A percentile compares a stretch with the other conserved stretches of the same genome.
Evolutionary conservation across 2,888 invertebrate genomes (phyloP).

Genomic region (Bellardia pandia): DNA sequence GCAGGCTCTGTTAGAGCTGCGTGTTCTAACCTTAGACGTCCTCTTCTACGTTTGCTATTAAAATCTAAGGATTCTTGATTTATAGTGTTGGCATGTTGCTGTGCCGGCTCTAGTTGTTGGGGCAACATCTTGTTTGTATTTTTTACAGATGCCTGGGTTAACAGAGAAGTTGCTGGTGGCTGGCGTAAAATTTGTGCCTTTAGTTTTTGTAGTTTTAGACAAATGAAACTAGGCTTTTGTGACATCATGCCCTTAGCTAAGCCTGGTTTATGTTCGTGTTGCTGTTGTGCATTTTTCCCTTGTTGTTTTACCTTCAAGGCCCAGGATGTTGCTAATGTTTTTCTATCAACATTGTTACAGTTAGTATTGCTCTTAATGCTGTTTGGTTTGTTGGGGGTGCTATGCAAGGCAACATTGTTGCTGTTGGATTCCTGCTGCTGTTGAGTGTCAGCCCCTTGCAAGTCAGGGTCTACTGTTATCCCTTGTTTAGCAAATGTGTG

Average conservation of each 20-base stretch:
- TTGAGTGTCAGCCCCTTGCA: constrained; percentile 11
- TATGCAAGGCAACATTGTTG: constrained; percentile 68
- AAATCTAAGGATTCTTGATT: constrained; percentile 76
- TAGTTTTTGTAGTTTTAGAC: constrained; percentile 30
- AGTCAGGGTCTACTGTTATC: constrained; percentile 61
- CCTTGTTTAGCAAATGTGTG: constrained; percentile 30
- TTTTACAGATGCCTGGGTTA: constrained; percentile 34
- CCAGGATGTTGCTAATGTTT: constrained; percentile 53
- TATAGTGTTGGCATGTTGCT: constrained; percentile 39
- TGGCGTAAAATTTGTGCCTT: constrained; percentile 66
- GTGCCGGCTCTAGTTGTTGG: constrained; percentile 21
- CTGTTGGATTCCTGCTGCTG: constrained; percentile 16
- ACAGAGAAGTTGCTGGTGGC: constrained; percentile 48
- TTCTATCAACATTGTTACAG: constrained; percentile 28
- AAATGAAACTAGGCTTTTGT: constrained; percentile 34
- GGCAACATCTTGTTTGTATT: constrained; percentile 71
- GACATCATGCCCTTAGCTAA: constrained; percentile 27
- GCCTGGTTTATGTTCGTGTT: constrained; percentile 27
- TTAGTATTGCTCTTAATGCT: constrained; percentile 47
- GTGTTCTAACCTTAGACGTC: constrained; percentile 81
- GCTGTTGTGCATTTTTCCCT: constrained; percentile 55
- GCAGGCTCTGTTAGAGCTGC: constrained; percentile 38
- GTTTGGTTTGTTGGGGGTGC: constrained; percentile 42
- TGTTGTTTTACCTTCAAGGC: constrained; percentile 31
- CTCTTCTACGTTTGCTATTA: constrained; percentile 83